Base-by-base conservation (phyloP, 2,113 vertebrate genomes). In the Plectropomus leopardus region DNA sequence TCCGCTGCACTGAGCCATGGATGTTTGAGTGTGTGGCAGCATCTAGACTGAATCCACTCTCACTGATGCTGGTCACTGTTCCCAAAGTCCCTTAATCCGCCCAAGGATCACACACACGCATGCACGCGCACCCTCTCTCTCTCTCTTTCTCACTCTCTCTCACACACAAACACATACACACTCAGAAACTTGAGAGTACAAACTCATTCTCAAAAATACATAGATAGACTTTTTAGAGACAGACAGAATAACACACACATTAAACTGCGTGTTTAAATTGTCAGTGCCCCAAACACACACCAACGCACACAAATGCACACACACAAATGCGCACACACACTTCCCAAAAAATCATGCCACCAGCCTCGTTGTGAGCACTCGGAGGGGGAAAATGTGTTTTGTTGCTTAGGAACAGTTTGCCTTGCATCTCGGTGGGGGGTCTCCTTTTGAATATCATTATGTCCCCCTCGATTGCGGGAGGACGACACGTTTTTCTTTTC, bases 351-450 rank as follows among this genome's bases (percentile, higher is more conserved):
- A 58, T 17, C 51, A 86, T 44, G 54, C 72, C 69, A 66, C 74
- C 72, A 85, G 76, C 69, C 71, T 72, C 64, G 53, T 67, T 76
- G 40, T 69, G 50, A 88, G 82, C 75, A 71, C 82, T 86, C 66
- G 47, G 64, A 84, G 65, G 86, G 74, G 74, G 80, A 89, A 85
- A 89, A 86, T 92, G 90, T 93, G 92, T 94, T 94, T 94, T 94
- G 94, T 95, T 95, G 94, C 94, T 94, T 91, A 93, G 93, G 88
- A 95, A 94, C 93, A 93, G 92, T 91, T 93, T 89, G 92, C 86
- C 91, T 90, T 85, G 75, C 75, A 60, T 93, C 92, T 84, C 90
- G 5, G 88, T 80, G 63, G 92, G 92, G 90, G 91, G 85, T 87
- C 89, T 93, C 81, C 86, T 91, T 89, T 88, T 92, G 93, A 95